Base-by-base conservation (phyloP, 2,888 invertebrate species). In the Stomorhina lunata region DNA sequence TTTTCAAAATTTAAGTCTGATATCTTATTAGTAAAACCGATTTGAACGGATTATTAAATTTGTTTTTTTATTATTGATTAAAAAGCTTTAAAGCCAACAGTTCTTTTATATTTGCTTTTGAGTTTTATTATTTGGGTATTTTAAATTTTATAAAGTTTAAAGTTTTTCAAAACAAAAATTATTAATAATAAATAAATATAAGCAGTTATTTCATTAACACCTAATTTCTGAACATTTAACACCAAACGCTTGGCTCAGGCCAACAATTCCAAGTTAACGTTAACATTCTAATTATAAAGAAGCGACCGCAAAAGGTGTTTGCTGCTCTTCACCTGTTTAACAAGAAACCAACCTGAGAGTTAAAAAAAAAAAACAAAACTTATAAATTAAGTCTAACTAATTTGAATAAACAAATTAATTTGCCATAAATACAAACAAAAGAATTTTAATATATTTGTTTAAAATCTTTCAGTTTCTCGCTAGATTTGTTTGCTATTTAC, bases 181-280 rank as follows among this genome's bases (percentile, higher is more conserved):
- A n/a, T n/a, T 10, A 1, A 37, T 15, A 68, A 59, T 29, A 63
- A 61, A 66, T 66, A 68, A 76, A 59, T 43, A 71, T 63, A 73
- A 59, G 73, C 81, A 79, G 79, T 65, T 82, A 69, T 79, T 82
- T 79, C 81, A 82, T 82, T 82, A 82, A 79, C 79, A 82, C 82
- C 78, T 82, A 50, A 82, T 79, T 82, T 75, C 69, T 45, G 63
- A 29, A 75, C 59, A 75, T 79, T n/a, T 75, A 79, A 76, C 71
- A 71, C 40, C 57, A 78, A 37, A 17, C n/a, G 32, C 10, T 22
- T n/a, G n/a, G 27, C 50, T 43, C 29, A 43, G 55, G 40, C 29
- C 20, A 55, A 37, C n/a, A n/a, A n/a, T n/a, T n/a, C n/a, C n/a
- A n/a, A 22, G 50, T 20, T 50, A 29, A 25, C 25, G 22, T 27